Conservation (phyloP, 2,113 vertebrate species). For the Oryzias javanicus region DNA sequence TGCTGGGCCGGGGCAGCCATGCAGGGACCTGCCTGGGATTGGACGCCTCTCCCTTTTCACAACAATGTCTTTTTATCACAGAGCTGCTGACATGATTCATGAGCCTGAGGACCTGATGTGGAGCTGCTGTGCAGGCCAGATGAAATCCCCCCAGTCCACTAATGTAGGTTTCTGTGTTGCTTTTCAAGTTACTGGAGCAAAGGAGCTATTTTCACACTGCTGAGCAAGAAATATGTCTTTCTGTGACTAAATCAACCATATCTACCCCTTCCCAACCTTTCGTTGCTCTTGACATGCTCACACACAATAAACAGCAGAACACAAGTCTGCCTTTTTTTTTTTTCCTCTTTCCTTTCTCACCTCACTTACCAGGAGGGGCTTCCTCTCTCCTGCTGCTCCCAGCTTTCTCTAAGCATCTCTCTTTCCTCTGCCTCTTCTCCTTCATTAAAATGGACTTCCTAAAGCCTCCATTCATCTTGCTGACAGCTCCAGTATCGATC, state of each 20-base stretch:
- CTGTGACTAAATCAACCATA: slow-evolving; percentile 61
- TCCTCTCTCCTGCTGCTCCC: slow-evolving; percentile 31
- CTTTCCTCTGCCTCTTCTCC: slow-evolving; percentile 63
- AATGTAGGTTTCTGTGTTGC: slow-evolving; percentile 66
- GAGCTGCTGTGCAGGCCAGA: slow-evolving; percentile 52
- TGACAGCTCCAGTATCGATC: slow-evolving; percentile 77
- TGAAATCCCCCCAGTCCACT: slow-evolving; percentile 61
- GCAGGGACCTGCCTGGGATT: slow-evolving; percentile 40
- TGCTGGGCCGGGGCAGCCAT: slow-evolving; percentile 38
- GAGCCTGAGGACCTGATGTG: slow-evolving; percentile 61
- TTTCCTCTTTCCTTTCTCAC: slow-evolving; percentile 23
- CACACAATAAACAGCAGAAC: slow-evolving; percentile 52
- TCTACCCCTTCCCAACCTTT: slow-evolving; percentile 36
- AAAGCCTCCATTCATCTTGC: slow-evolving; percentile 79
- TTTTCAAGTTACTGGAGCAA: slow-evolving; percentile 56
- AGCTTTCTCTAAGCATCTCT: slow-evolving; percentile 47
- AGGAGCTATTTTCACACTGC: slow-evolving; percentile 63
- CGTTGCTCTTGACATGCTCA: slow-evolving; percentile 39
- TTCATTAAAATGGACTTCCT: slow-evolving; percentile 82
- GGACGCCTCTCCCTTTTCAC: slow-evolving; percentile 52
- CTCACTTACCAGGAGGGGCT: slow-evolving; percentile 34
- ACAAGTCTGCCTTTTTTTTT: slow-evolving; percentile 17
- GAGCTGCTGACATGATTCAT: slow-evolving; percentile 65
- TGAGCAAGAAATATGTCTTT: slow-evolving; percentile 57
- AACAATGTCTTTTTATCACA: slow-evolving; percentile 60